phyloP scores from a whole-genome alignment of 2,888 invertebrate genomes.

The Ryuthela nishihirai region DNA sequence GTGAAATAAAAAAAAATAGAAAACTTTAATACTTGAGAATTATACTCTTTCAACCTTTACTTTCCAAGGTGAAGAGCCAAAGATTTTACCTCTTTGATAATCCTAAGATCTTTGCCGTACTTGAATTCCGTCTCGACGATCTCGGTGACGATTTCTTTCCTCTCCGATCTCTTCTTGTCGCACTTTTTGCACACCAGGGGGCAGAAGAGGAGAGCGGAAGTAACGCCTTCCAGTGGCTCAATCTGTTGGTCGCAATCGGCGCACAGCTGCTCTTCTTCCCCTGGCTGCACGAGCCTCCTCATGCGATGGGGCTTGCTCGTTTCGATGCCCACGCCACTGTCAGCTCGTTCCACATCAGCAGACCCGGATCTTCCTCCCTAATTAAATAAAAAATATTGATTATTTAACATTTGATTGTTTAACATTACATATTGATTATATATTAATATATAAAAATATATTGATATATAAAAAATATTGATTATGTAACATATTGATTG shows the following conservation, averaged over 20 bases:
- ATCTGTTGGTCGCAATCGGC: constrained; percentile 82
- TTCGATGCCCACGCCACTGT: constrained; percentile 88
- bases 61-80: too few relatives aligned
- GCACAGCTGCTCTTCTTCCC: constrained; percentile 65
- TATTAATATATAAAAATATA: too few relatives aligned
- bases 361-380: too few relatives aligned
- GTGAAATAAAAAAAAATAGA: too few relatives aligned
- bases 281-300: constrained; percentile 45
- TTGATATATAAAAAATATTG: too few relatives aligned
- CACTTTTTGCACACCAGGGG: constrained; percentile 69
- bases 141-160: constrained; percentile 91
- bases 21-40: too few relatives aligned
- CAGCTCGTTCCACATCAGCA: constrained; percentile 82
- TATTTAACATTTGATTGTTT: too few relatives aligned
- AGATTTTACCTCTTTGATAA: constrained; percentile 77
- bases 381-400: too few relatives aligned
- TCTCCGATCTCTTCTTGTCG: constrained; percentile 77
- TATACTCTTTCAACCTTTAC: too few relatives aligned
- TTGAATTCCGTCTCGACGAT: constrained; percentile 95
- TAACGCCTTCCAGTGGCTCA: constrained; percentile 54
- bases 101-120: constrained; percentile 86
- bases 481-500: too few relatives aligned
- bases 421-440: too few relatives aligned
- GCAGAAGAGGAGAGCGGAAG: too few relatives aligned
- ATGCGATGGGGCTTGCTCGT: constrained; percentile 66